Conservation (phyloP, 2,797 vertebrate genomes). For the Amblyraja radiata region DNA sequence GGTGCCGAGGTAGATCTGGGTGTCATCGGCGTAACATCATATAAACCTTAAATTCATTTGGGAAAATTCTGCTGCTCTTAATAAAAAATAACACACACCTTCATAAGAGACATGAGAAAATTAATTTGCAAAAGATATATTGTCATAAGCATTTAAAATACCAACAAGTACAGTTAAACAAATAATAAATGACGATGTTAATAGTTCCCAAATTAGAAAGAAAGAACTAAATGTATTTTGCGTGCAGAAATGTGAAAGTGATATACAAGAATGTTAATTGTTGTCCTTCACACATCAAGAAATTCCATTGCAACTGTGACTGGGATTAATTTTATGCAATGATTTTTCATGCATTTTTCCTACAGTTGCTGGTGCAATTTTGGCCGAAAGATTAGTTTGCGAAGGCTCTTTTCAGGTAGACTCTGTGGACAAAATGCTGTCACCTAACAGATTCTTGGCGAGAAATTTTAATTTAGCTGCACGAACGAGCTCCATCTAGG, state of each 20-base stretch:
- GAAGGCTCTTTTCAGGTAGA: background rate
- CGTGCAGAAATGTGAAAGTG: background rate
- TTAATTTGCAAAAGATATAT: background rate
- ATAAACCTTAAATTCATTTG: background rate
- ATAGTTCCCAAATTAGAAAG: background rate
- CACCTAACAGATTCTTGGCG: background rate
- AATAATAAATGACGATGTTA: background rate
- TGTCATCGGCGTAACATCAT: too few relatives aligned
- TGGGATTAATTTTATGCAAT: background rate
- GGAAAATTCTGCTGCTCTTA: background rate
- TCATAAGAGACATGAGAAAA: too few relatives aligned
- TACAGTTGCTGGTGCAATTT: background rate
- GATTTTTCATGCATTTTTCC: background rate
- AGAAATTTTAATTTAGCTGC: too few relatives aligned
- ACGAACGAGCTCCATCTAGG: too few relatives aligned
- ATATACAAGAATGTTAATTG: background rate
- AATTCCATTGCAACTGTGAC: background rate
- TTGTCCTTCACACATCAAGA: background rate
- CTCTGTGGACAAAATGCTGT: background rate
- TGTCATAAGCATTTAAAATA: background rate
- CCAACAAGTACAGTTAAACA: background rate
- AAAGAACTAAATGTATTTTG: background rate
- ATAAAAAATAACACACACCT: background rate
- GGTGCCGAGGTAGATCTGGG: too few relatives aligned
- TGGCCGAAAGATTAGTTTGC: background rate